Evolutionary conservation across 2,797 vertebrate genomes (phyloP).

Genomic region (Pitangus sulphuratus): DNA sequence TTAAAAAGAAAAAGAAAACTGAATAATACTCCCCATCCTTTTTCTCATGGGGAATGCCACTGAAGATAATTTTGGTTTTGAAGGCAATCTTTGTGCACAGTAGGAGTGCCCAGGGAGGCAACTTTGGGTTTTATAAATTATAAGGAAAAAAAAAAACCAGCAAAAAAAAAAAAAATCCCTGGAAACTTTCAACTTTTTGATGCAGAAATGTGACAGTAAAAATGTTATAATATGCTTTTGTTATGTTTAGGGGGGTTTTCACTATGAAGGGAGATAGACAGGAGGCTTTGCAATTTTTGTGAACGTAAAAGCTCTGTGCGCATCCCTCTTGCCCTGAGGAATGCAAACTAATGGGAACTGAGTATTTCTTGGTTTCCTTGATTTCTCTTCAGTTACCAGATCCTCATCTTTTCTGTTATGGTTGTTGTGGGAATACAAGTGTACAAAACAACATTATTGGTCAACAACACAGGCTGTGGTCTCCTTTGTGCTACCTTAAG

Average conservation of each 20-base stretch:
- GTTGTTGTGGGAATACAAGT: not conserved
- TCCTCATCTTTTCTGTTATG: not conserved
- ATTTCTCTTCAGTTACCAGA: not conserved
- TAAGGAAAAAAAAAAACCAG: not conserved
- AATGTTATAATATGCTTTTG: not conserved
- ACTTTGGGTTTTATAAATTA: not conserved
- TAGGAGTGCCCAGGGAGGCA: not conserved
- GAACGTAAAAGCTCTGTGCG: not conserved
- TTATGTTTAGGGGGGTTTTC: accelerated
- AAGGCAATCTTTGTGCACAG: not conserved
- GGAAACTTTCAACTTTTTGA: not conserved
- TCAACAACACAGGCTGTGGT: not conserved
- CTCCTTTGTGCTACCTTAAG: not conserved
- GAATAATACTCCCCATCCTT: accelerated
- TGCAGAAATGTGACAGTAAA: not conserved
- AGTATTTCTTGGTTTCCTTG: not conserved
- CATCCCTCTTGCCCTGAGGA: not conserved
- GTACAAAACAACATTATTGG: not conserved
- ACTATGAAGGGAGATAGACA: not conserved
- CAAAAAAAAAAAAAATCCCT: not conserved
- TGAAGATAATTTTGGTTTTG: not conserved
- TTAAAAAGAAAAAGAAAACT: not conserved
- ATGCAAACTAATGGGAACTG: accelerated
- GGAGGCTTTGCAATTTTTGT: not conserved
- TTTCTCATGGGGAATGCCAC: not conserved